Evolutionary conservation across 2,797 vertebrate species (phyloP).

Genomic region (Coregonus ussuriensis): DNA sequence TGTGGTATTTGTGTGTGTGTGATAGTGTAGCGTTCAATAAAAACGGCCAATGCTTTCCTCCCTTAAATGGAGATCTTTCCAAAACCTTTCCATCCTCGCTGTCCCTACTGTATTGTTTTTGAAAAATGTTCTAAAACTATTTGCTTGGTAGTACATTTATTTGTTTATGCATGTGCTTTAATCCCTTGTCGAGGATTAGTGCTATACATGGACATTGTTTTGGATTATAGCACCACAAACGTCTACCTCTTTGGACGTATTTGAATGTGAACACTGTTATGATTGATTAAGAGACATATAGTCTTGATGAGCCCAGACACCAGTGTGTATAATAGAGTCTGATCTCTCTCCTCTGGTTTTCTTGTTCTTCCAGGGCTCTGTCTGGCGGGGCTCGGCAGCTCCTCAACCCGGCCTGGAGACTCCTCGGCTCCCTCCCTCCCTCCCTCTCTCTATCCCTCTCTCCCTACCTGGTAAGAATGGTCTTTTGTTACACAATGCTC

Average conservation of each 20-base stretch:
- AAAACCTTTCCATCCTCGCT: no score
- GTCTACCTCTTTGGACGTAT: neutral
- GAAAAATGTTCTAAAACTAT: no score
- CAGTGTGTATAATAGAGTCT: neutral
- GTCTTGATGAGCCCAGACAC: neutral
- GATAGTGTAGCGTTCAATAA: no score
- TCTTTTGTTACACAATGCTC: conserved; percentile 38
- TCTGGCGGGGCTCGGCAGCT: conserved; percentile 57
- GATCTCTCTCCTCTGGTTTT: neutral
- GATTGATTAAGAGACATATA: neutral
- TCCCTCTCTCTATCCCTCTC: neutral
- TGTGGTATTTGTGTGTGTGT: no score
- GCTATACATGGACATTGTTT: no score
- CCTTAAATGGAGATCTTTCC: no score
- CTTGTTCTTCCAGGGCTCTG: conserved; percentile 58
- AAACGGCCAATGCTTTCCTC: no score
- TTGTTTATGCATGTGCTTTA: no score
- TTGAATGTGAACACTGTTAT: no score
- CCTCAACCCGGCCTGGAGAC: conserved; percentile 58
- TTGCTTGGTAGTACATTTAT: no score
- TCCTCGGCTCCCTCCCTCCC: conserved; percentile 43
- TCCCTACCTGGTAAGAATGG: conserved; percentile 62
- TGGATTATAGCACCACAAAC: neutral
- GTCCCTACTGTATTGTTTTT: no score
- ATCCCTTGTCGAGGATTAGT: no score